Conservation (phyloP, 2,113 vertebrate species). For the Zapus hudsonius region DNA sequence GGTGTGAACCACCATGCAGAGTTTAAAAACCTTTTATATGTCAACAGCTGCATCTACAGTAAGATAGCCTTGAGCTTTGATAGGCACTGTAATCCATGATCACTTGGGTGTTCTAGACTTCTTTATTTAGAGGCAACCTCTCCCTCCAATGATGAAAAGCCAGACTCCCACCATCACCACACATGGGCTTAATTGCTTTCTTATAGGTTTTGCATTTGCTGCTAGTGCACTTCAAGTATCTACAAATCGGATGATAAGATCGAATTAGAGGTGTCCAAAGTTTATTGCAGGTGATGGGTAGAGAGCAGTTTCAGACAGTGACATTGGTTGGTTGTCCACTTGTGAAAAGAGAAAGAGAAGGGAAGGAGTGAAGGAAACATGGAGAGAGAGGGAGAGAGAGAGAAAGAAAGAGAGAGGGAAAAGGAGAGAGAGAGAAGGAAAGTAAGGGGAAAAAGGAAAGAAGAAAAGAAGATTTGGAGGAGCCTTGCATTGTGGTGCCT, state of each 20-base stretch:
- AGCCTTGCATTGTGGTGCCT: not conserved
- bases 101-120: not conserved
- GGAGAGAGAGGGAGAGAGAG: not conserved
- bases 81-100: not conserved
- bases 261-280: not conserved
- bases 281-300: not conserved
- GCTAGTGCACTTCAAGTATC: not conserved
- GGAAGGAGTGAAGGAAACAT: not conserved
- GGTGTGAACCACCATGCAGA: too few species aligned
- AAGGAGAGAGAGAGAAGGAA: not conserved
- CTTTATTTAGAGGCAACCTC: not conserved
- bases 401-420: not conserved
- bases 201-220: not conserved
- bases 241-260: not conserved
- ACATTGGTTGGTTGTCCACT: too few species aligned
- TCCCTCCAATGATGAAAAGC: not conserved
- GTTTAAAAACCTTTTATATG: not conserved
- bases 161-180: not conserved
- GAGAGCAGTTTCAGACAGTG: not conserved
- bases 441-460: too few species aligned
- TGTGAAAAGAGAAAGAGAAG: not conserved
- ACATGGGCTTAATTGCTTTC: not conserved
- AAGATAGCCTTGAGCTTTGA: not conserved
- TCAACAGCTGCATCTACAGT: not conserved
- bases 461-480: fast-evolving